Evolutionary conservation across 2,797 vertebrate species (phyloP), one percentile per base, ranked within the genome.

Genomic region (Gambusia yucatana): DNA sequence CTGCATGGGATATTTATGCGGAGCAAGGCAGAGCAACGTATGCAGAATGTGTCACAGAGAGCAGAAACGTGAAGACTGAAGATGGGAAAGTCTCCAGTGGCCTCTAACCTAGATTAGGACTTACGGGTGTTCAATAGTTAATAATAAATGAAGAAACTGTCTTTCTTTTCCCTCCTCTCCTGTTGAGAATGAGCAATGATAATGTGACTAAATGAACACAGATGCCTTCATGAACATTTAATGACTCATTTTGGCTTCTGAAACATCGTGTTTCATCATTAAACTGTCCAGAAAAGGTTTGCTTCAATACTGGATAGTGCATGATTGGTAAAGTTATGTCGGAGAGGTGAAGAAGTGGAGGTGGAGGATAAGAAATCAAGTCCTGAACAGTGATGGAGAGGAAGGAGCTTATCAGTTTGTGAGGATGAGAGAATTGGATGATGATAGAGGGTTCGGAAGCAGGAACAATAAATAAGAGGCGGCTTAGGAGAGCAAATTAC

Each of bases 81-180:
- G 52, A 36, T 78, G 72, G 77, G 71, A 55, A 82, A 22, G n/a
- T 90, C 91, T 92, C 93, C 9, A 77, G 85, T 82, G 90, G 91
- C 86, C 84, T 86, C 86, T 94, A 95, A 93, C 94, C 94, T 82
- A 94, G 90, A 94, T 95, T 87, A 92, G 78, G 91, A 90, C 88
- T 87, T 77, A 43, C 83, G 88, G 86, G 90, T 91, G 86, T 93
- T 6, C 70, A 81, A 78, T 55, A 77, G 57, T 88, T 94, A 84
- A 95, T 94, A 92, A 94, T 93, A 87, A 84, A 95, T 95, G 92
- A 92, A 92, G 89, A 72, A 79, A 78, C 84, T 77, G 87, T 61
- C 74, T 73, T 79, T 47, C 33, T 79, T 78, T 84, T 76, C 16
- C 46, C 46, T 48, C 22, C 67, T 73, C 50, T 84, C 82, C 44